These are phyloP conservation scores for Microtus montanus DNA, from an alignment of 2,113 vertebrate genomes.

Conservation along the genomic window DNA sequence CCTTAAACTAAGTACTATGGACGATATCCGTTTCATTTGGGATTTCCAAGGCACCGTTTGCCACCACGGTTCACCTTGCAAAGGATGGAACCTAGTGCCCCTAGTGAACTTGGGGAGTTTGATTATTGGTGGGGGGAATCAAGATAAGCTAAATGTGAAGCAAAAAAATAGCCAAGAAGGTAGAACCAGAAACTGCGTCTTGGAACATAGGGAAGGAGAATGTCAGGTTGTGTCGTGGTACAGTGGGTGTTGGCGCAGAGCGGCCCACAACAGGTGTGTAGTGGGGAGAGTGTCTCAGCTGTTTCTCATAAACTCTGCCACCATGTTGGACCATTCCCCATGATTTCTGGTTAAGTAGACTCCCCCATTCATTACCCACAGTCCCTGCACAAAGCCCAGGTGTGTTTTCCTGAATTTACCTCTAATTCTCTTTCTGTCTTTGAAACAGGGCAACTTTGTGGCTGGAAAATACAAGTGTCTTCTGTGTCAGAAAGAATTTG, in stretches of 20 bases:
- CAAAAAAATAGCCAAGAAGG: constrained; percentile 39
- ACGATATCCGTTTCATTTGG: constrained; percentile 33
- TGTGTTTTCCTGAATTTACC: constrained; percentile 41
- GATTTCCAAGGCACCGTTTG: neutral
- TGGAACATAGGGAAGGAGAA: neutral
- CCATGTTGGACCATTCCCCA: neutral
- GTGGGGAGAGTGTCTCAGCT: neutral
- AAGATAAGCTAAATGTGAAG: constrained; percentile 30
- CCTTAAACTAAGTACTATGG: constrained; percentile 27
- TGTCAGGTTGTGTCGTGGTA: neutral
- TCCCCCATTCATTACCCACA: neutral
- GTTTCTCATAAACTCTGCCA: neutral
- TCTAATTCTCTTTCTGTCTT: constrained; percentile 60
- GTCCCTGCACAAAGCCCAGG: neutral
- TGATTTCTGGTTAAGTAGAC: constrained; percentile 39
- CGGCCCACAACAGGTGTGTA: neutral
- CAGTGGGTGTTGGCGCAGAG: neutral
- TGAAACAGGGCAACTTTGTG: constrained; percentile 92
- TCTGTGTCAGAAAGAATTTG: constrained; percentile 95
- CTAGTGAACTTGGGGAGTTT: constrained; percentile 30
- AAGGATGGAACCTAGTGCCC: constrained; percentile 10
- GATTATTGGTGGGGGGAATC: constrained; percentile 14
- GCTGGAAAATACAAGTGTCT: constrained; percentile 96
- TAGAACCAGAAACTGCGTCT: neutral
- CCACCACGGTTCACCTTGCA: neutral